Evolutionary conservation across 2,113 vertebrate genomes (phyloP).

Genomic region (Glaucidium brasilianum): DNA sequence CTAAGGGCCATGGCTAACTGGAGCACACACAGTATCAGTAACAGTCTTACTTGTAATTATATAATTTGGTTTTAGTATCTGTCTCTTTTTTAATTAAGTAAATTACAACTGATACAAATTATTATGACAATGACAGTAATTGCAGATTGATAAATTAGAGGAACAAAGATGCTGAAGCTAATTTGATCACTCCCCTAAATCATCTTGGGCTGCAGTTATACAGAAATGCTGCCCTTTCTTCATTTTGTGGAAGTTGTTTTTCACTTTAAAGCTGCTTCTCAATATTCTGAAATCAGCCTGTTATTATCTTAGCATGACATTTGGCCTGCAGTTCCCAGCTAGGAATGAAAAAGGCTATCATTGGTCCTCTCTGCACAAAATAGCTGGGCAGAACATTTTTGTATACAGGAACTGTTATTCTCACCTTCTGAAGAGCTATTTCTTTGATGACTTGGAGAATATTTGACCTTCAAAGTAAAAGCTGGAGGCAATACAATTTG

Average conservation of each 20-base stretch:
- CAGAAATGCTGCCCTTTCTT: not conserved
- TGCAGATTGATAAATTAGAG: conserved; percentile 36
- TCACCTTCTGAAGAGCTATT: conserved; percentile 51
- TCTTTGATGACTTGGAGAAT: conserved; percentile 32
- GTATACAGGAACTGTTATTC: conserved; percentile 21
- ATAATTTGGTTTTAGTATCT: conserved; percentile 32
- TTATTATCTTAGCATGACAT: conserved; percentile 60
- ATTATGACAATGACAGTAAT: conserved; percentile 30
- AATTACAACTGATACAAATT: conserved; percentile 11
- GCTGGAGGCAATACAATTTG: conserved; percentile 34
- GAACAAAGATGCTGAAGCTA: conserved; percentile 11
- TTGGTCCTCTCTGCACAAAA: conserved; percentile 31
- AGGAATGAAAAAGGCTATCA: conserved; percentile 41
- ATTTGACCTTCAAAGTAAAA: conserved; percentile 61
- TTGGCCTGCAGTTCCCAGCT: conserved; percentile 49
- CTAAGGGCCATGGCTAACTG: not conserved
- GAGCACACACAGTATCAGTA: not conserved
- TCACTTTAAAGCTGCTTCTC: conserved; percentile 1
- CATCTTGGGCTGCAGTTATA: not conserved
- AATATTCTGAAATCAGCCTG: conserved; percentile 14
- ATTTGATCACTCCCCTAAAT: not conserved
- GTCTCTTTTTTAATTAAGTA: conserved; percentile 9
- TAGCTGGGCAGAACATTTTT: conserved; percentile 43
- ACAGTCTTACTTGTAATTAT: not conserved
- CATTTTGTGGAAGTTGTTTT: conserved; percentile 15